Conservation (phyloP, 92 coral and sea anemone species). For the Galaxea fascicularis region DNA sequence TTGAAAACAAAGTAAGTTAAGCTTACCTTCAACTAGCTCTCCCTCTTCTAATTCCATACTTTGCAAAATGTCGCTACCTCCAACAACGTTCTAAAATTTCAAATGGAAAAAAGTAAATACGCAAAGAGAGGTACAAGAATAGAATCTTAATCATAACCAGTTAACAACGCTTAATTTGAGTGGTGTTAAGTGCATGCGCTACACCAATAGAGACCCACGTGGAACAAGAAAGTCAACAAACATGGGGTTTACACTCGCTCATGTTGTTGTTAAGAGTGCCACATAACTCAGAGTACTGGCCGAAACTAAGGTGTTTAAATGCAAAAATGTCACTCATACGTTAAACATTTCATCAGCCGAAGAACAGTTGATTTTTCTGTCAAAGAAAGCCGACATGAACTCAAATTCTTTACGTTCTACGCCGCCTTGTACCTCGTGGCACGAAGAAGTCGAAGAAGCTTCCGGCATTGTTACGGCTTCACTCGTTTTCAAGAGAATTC, state of each 20-base stretch:
- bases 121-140: not conserved
- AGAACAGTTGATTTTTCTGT: not conserved
- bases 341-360: not conserved
- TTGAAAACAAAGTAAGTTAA: not conserved
- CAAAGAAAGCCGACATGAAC: not conserved
- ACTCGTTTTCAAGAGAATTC: constrained; percentile 13
- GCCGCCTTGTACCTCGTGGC: constrained; percentile 35
- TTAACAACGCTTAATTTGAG: no score
- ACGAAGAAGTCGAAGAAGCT: constrained; percentile 42
- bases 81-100: not conserved
- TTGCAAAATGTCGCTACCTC: not conserved
- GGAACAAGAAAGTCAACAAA: no score
- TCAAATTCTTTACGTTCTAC: not conserved
- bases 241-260: no score
- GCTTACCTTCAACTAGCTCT: constrained; percentile 34
- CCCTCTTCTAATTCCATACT: constrained; percentile 36
- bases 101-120: not conserved
- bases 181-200: no score
- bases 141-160: no score
- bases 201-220: no score
- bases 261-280: no score
- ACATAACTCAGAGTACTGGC: no score
- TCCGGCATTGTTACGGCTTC: constrained; percentile 32
- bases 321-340: constrained; percentile 11
- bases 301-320: no score